A percentile compares a stretch with the other conserved stretches of the same genome.
Conservation (phyloP, 2,113 vertebrate species). For the Rattus norvegicus region GRCr8 NC_086038.1:32867501-32868000, state of each 20-base stretch:
- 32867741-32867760: background rate
- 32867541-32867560: background rate
- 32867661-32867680: constrained; percentile 9
- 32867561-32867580: background rate
- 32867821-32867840: constrained; percentile 26
- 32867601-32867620: background rate
- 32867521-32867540: background rate
- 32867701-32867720: background rate
- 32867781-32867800: constrained; percentile 20
- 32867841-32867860: background rate
- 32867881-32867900: constrained; percentile 14
- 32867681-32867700: background rate
- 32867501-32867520: constrained; percentile 32
- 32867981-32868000: background rate
- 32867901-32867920: constrained; percentile 23
- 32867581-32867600: background rate
- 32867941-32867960: background rate
- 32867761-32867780: background rate
- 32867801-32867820: background rate
- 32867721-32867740: constrained; percentile 1
- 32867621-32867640: background rate
- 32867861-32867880: constrained; percentile 12
- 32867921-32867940: background rate
- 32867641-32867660: constrained; percentile 23
- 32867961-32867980: constrained; percentile 27